Evolutionary conservation across 2,113 vertebrate genomes (phyloP), one percentile per base, ranked within the genome.

Genomic region (Grammomys surdaster): DNA sequence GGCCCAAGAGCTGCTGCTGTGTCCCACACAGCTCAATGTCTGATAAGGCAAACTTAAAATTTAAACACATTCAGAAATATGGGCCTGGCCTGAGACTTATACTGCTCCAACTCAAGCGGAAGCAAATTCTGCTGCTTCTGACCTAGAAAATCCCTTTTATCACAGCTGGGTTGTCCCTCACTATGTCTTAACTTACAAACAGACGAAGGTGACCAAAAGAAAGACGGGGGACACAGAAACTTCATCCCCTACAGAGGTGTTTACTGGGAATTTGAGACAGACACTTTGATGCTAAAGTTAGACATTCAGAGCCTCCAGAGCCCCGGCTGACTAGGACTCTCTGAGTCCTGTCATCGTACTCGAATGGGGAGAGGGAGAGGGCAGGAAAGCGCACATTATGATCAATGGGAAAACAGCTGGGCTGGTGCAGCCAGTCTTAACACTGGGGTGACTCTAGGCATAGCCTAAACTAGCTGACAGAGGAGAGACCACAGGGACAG

Each of bases 31-130:
- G 84, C 54, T 92, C 67, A 94, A 96, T 67, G 84, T 16, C 73
- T 5, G 16, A 86, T 95, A 92, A 95, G 80, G 54, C 91, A 89
- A 95, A 95, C 73, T 90, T 70, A 93, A 95, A 96, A 91, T 75
- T 85, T 72, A 77, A 88, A 92, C 43, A 90, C 67, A 43, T 80
- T 94, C 48, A 70, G 72, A 90, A 95, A 77, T 36, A 89, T 19
- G 73, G 73, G 56, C 86, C 88, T 89, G 54, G 94, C 67, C 93
- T 88, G 69, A 94, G 78, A 80, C 11, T 94, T 84, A 11, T 19
- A 84, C 54, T 46, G 77, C 33, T 86, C 69, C 43, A 87, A 73
- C 60, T 67, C 51, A 89, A 48, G 78, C 14, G 90, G 67, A 90
- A 89, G 67, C 88, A 54, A 89, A 90, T 3, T 65, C 67, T 56